Evolutionary conservation across 2,797 vertebrate species (phyloP), one percentile per base, ranked within the genome.

Genomic region (Leptatherina wallacei): DNA sequence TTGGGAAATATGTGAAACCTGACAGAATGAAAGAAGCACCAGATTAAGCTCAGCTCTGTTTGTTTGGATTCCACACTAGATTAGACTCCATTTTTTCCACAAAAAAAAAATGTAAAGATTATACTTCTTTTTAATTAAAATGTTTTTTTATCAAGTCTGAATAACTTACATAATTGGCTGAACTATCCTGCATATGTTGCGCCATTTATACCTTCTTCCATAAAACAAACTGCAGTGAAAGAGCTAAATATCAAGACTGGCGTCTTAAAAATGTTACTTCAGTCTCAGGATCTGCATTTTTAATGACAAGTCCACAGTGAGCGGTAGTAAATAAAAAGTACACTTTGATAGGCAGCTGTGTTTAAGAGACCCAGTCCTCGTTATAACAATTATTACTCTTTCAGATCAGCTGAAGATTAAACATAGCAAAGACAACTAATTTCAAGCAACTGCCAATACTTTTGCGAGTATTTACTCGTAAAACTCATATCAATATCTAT

Each of bases 321-420:
- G 22, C 62, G 58, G 59, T 9, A 24, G 54, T 20, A 63, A 71
- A 78, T 69, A 74, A 65, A 77, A 54, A 30, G 18, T 7, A 47
- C 59, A 73, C 35, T 42, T 35, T 62, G 54, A 78, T 4, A n/a
- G 61, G 52, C 27, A 78, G 57, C 30, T 51, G 67, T 70, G 67
- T 42, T 75, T 27, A 52, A 65, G 62, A 72, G 70, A 73, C 27
- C 54, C 65, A 65, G 62, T 57, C 47, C 47, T 68, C 71, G 65
- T 47, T 36, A 71, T 69, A 87, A 87, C 78, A 78, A 65, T 79
- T 79, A 84, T 87, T 86, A 82, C 73, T 81, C 72, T 76, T 63
- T 82, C 71, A 77, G 30, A 75, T 61, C 0, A 30, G 52, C 60
- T 68, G 35, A 70, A 75, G 67, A 84, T 82, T 72, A 69, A 18